Base-by-base conservation (phyloP, 2,113 vertebrate species). In the Oreochromis aureus region DNA sequence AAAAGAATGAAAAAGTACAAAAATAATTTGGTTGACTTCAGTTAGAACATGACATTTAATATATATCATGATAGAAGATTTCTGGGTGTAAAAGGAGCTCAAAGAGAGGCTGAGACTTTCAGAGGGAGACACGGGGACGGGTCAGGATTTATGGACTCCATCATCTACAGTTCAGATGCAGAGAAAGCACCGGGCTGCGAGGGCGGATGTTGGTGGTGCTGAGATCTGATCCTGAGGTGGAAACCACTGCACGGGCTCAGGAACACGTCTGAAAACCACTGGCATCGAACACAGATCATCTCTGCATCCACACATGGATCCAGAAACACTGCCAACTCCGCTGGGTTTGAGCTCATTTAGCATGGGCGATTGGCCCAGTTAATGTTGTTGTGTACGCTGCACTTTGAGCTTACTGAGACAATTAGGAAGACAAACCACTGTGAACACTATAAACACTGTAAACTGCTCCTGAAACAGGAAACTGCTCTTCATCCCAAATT, bases 321-420 rank as follows among this genome's bases (percentile, higher is more conserved):
- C 59, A 63, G 59, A 63, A 0, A 19, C 32, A 7, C 59, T n/a
- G 32, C 32, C 6, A 18, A 1, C 24, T 24, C 24, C 24, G 24
- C 24, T 24, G 24, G 24, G 24, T 24, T 24, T 24, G 32, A 63
- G 59, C 59, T 63, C 59, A n/a, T 36, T 36, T 32, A 63, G 59
- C 59, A 34, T 19, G 59, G 6, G 36, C 32, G 6, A 0, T 63
- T 61, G 0, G 59, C 58, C 30, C 58, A 61, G 30, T 30, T 4
- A 1, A 11, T 36, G 59, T 19, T 61, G 59, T 19, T 63, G 59
- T 63, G 59, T 6, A 34, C 10, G 2, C 30, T 63, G 59, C 59
- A 63, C 59, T 34, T 34, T 19, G 30, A 63, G 36, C 34, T 69
- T 0, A 15, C 19, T 0, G 63, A 69, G 63, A 69, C 34, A 22